phyloP scores from a whole-genome alignment of 1,140 invertebrate genomes.

The Saccostrea cuccullata region DNA sequence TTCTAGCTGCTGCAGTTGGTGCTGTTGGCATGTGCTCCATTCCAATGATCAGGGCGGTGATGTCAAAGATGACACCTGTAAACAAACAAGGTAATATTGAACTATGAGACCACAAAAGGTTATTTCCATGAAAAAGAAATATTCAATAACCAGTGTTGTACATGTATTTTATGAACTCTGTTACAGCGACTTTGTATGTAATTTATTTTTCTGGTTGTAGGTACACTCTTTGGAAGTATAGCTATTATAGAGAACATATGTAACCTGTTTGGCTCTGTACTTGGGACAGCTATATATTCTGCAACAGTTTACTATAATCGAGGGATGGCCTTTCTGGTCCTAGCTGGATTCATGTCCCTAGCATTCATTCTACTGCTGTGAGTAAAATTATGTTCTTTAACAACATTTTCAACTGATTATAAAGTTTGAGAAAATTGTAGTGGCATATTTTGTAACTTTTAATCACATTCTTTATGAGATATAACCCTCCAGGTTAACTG shows the following conservation, averaged over 20 bases:
- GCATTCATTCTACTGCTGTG: slow-evolving; percentile 24
- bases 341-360: slow-evolving; percentile 17
- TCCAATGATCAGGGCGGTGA: slow-evolving; percentile 37
- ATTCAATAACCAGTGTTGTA: too few species aligned
- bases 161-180: too few species aligned
- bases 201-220: neutral
- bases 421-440: too few species aligned
- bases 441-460: too few species aligned
- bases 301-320: slow-evolving; percentile 34
- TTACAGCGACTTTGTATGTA: too few species aligned
- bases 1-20: slow-evolving; percentile 39
- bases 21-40: slow-evolving; percentile 6
- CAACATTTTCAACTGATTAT: too few species aligned
- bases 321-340: slow-evolving; percentile 26
- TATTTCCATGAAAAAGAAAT: too few species aligned
- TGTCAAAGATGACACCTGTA: slow-evolving; percentile 47
- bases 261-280: slow-evolving; percentile 25
- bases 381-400: neutral
- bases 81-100: slow-evolving; percentile 46
- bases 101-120: too few species aligned
- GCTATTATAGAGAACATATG: slow-evolving; percentile 39
- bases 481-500: too few species aligned
- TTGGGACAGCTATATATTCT: slow-evolving; percentile 36
- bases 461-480: too few species aligned
- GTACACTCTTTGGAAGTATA: slow-evolving; percentile 40